A percentile compares a stretch with the other conserved stretches of the same genome.
Conservation (phyloP, 2,113 vertebrate species). For the Oreocharis arfaki region DNA sequence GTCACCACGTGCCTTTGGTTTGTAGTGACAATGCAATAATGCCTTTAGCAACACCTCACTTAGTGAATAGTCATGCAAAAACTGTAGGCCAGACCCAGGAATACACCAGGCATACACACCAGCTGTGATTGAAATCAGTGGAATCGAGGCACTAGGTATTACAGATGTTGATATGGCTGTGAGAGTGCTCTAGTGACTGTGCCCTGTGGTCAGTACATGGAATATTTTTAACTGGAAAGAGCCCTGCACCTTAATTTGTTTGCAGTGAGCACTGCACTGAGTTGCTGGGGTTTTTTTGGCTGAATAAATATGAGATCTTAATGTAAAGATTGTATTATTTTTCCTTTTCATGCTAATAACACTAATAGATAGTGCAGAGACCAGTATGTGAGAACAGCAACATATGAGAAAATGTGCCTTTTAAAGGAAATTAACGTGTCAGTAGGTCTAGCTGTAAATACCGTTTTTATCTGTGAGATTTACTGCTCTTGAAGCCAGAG, state of each 20-base stretch:
- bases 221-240: neutral
- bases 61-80: neutral
- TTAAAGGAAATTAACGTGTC: neutral
- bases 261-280: neutral
- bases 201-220: neutral
- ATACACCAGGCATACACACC: neutral
- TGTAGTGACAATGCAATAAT: neutral
- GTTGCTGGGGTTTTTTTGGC: fast-evolving
- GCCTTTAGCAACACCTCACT: neutral
- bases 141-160: neutral
- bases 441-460: neutral
- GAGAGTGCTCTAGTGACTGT: neutral
- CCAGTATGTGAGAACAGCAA: neutral
- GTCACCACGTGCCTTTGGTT: fast-evolving
- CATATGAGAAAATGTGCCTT: neutral
- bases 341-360: neutral
- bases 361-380: neutral
- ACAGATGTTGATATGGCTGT: neutral
- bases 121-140: neutral
- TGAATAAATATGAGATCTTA: neutral
- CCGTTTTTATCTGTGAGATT: neutral
- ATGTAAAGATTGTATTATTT: neutral
- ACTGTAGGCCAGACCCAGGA: neutral
- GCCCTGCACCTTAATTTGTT: neutral
- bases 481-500: neutral